A percentile compares a stretch with the other conserved stretches of the same genome.
Evolutionary conservation across 2,888 invertebrate genomes (phyloP).

Genomic region (Hybos culiciformis): DNA sequence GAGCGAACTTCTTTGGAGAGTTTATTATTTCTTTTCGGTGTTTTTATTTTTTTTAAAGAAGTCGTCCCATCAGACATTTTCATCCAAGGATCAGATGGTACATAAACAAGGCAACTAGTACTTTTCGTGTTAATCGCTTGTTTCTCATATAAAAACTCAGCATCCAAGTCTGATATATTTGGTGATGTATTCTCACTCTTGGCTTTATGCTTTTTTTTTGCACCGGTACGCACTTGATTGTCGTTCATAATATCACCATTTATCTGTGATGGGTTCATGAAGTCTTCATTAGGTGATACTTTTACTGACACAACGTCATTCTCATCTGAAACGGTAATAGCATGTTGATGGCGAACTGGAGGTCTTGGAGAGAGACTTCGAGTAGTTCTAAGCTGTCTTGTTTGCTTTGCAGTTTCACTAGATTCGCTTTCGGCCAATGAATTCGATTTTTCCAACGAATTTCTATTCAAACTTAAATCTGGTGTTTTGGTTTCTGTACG

Average conservation of each 20-base stretch:
- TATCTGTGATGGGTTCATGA: slow-evolving; percentile 11
- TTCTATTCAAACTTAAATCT: slow-evolving; percentile 16
- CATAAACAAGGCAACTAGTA: slow-evolving; percentile 29
- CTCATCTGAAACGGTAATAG: slow-evolving; percentile 23
- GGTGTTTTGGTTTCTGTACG: slow-evolving; percentile 40
- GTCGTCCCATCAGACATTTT: slow-evolving; percentile 23
- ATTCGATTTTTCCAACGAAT: slow-evolving; percentile 22
- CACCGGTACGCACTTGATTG: slow-evolving; percentile 7
- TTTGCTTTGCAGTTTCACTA: slow-evolving; percentile 22
- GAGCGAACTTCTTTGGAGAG: slow-evolving; percentile 16
- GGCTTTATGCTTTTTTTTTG: slow-evolving; percentile 21
- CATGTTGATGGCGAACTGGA: slow-evolving; percentile 23
- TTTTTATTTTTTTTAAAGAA: slow-evolving; percentile 7
- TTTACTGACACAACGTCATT: slow-evolving; percentile 22
- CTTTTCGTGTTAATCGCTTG: slow-evolving; percentile 22
- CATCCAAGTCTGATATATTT: slow-evolving; percentile 26
- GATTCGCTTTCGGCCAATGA: slow-evolving; percentile 23
- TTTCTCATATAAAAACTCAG: slow-evolving; percentile 21
- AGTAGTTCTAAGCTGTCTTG: slow-evolving; percentile 21
- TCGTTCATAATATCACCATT: slow-evolving; percentile 5
- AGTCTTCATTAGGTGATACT: slow-evolving; percentile 23
- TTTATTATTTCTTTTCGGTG: not conserved
- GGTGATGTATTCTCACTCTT: slow-evolving; percentile 36
- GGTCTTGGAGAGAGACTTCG: slow-evolving; percentile 24
- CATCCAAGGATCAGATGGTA: slow-evolving; percentile 33